Percentiles rank a stretch among this genome's conserved stretches.
Conservation (phyloP, 2,888 invertebrate species). For the Gastrophysa polygoni region DNA sequence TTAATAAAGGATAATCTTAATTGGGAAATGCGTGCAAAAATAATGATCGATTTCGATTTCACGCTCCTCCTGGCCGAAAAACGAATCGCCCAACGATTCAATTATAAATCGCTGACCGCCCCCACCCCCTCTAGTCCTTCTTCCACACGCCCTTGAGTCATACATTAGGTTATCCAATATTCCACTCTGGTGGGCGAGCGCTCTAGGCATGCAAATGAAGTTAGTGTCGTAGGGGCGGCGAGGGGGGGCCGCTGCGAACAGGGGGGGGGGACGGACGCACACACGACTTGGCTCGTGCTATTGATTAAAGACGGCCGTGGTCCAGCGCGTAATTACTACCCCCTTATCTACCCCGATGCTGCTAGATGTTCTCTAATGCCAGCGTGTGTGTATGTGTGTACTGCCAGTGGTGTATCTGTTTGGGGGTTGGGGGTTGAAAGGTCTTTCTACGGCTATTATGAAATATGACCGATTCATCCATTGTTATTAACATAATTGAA, state of each 20-base stretch:
- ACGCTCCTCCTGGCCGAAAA: conserved; percentile 8
- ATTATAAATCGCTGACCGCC: conserved; percentile 20
- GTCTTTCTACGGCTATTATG: no score
- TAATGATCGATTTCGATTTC: conserved; percentile 5
- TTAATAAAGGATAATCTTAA: neutral
- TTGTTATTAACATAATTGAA: no score
- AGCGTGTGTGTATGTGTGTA: conserved; percentile 33
- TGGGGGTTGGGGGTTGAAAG: neutral
- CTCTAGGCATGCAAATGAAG: conserved; percentile 61
- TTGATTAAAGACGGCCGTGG: conserved; percentile 60
- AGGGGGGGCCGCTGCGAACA: conserved; percentile 34
- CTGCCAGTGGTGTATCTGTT: conserved; percentile 34
- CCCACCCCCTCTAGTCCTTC: conserved; percentile 11
- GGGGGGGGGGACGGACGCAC: conserved; percentile 38
- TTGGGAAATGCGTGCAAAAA: conserved; percentile 1
- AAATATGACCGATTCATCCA: no score
- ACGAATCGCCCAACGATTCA: conserved; percentile 12
- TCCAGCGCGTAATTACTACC: conserved; percentile 57
- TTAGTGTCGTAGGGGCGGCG: conserved; percentile 53
- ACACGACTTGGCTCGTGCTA: conserved; percentile 55
- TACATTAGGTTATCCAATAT: conserved; percentile 60
- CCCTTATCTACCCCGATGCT: conserved; percentile 52
- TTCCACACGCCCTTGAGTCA: conserved; percentile 45
- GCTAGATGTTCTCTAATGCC: conserved; percentile 6
- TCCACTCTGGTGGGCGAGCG: conserved; percentile 59